phyloP scores from a whole-genome alignment of 2,113 vertebrate genomes.

The Heterotilapia buettikoferi region DNA sequence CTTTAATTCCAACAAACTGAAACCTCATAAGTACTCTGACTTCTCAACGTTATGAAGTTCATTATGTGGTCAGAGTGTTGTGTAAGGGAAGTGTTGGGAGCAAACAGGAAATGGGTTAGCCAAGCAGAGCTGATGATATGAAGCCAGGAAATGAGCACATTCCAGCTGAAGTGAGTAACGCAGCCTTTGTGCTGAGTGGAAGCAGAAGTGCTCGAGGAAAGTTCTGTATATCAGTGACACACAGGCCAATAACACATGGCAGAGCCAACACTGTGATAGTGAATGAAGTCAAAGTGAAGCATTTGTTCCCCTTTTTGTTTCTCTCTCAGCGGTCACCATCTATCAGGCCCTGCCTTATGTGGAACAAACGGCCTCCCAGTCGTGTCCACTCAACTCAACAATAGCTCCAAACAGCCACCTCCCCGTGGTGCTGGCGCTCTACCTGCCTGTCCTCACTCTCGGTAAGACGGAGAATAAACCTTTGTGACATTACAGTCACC shows the following conservation, averaged over 20 bases:
- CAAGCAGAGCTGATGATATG: background rate
- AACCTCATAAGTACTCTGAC: background rate
- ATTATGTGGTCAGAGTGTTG: background rate
- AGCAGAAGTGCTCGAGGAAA: background rate
- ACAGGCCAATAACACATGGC: background rate
- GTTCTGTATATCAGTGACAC: background rate
- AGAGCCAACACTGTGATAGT: background rate
- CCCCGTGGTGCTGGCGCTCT: slow-evolving; percentile 74
- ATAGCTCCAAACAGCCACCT: slow-evolving; percentile 50
- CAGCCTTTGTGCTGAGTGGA: background rate
- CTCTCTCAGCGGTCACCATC: slow-evolving; percentile 75
- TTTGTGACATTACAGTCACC: background rate
- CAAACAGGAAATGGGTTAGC: slow-evolving; percentile 37
- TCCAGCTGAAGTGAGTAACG: background rate
- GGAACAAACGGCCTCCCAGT: slow-evolving; percentile 62
- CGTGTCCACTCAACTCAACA: background rate
- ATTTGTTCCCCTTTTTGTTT: background rate
- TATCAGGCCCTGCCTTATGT: slow-evolving; percentile 78
- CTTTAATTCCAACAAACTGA: background rate
- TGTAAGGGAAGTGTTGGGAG: background rate
- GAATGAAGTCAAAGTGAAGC: background rate
- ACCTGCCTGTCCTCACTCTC: slow-evolving; percentile 73
- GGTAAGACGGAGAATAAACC: slow-evolving; percentile 70
- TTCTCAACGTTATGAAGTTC: background rate
- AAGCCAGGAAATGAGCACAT: slow-evolving; percentile 27